A percentile compares a stretch with the other conserved stretches of the same genome.
These are phyloP conservation scores for Actinia equina DNA, from an alignment of 64 coral and sea anemone genomes.

Conservation along the genomic window DNA sequence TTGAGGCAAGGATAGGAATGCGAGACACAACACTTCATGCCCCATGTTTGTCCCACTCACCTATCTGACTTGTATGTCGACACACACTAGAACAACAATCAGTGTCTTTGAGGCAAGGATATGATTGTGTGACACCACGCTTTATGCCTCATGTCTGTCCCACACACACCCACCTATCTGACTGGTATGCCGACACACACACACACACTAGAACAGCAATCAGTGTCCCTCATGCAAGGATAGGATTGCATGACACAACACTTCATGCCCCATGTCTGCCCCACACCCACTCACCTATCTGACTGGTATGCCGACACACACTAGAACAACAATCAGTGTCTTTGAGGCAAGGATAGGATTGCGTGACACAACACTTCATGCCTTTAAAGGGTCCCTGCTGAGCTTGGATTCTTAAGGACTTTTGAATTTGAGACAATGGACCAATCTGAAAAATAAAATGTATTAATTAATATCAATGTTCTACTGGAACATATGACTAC, in stretches of 20 bases:
- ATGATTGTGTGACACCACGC: not conserved
- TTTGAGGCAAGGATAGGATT: constrained; percentile 15
- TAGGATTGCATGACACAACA: too few relatives aligned
- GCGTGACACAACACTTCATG: constrained; percentile 22
- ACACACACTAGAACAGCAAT: too few relatives aligned
- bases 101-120: not conserved
- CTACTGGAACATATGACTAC: too few relatives aligned
- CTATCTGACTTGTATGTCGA: not conserved
- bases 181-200: not conserved
- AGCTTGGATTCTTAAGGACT: not conserved
- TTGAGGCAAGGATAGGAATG: not conserved
- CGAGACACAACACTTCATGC: too few relatives aligned
- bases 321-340: constrained; percentile 32
- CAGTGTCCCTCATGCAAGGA: too few relatives aligned
- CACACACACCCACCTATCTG: not conserved
- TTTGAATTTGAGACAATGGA: not conserved
- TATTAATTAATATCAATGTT: too few relatives aligned
- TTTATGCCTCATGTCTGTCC: not conserved
- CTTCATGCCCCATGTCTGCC: too few relatives aligned
- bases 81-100: constrained; percentile 21
- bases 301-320: too few relatives aligned
- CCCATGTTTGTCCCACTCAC: too few relatives aligned
- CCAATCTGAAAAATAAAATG: not conserved
- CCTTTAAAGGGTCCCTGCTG: not conserved
- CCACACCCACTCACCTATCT: too few relatives aligned